Percentiles rank a stretch among this genome's conserved stretches.
Conservation (phyloP, 2,113 vertebrate species). For the Xiphias gladius region DNA sequence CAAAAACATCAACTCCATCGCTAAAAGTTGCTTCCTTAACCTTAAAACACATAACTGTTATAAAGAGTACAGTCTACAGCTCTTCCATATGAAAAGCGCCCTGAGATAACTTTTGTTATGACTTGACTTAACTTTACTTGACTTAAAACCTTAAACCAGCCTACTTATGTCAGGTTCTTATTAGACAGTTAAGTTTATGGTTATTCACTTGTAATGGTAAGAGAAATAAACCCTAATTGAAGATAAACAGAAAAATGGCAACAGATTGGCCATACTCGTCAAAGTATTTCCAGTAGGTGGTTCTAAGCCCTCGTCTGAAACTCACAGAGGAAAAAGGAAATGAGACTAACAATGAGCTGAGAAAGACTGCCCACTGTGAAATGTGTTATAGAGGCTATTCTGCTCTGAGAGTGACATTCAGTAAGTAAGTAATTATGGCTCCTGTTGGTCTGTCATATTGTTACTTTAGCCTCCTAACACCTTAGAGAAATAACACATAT, state of each 20-base stretch:
- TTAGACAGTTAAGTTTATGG: not conserved
- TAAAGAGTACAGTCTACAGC: no score
- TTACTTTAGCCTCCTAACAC: conserved; percentile 44
- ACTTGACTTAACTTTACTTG: no score
- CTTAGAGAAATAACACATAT: conserved; percentile 61
- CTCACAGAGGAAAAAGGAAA: conserved; percentile 16
- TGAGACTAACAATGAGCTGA: conserved; percentile 17
- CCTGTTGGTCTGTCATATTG: conserved; percentile 57
- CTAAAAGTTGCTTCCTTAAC: conserved; percentile 38
- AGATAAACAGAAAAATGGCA: not conserved
- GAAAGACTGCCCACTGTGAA: conserved; percentile 25
- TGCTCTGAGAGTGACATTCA: conserved; percentile 41
- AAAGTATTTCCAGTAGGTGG: conserved; percentile 12
- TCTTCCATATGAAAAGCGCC: no score
- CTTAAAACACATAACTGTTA: not conserved
- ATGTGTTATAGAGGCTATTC: conserved; percentile 15
- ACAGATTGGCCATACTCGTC: not conserved
- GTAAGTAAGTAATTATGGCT: conserved; percentile 51
- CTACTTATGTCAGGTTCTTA: not conserved
- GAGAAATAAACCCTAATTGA: not conserved
- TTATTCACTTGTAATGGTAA: conserved; percentile 10
- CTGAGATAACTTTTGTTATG: no score
- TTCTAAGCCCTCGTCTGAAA: conserved; percentile 10
- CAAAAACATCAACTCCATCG: conserved; percentile 20
- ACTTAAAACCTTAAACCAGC: not conserved